phyloP scores from a whole-genome alignment of 1,140 invertebrate species.

The Drosophila seguyi region DNA sequence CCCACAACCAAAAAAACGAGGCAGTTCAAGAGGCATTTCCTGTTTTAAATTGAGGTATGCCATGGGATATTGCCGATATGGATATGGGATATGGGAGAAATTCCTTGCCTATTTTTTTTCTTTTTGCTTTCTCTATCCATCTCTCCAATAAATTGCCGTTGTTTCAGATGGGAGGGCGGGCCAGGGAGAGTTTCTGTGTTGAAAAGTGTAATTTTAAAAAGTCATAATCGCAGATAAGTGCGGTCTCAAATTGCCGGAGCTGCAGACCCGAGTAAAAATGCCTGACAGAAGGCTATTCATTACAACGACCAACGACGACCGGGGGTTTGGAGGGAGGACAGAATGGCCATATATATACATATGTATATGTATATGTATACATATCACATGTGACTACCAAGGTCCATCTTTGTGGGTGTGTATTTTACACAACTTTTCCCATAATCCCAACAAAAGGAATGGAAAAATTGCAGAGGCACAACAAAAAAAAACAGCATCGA shows the following conservation, averaged over 20 bases:
- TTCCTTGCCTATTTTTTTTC: slow-evolving; percentile 52
- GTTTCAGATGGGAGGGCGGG: slow-evolving; percentile 27
- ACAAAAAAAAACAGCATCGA: slow-evolving; percentile 14
- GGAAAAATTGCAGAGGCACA: not conserved
- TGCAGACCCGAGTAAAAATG: slow-evolving; percentile 38
- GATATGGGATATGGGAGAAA: slow-evolving; percentile 67
- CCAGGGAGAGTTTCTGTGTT: slow-evolving; percentile 52
- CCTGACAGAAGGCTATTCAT: slow-evolving; percentile 76
- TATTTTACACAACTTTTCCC: slow-evolving; percentile 71
- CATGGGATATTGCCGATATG: slow-evolving; percentile 75
- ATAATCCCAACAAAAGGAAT: slow-evolving; percentile 55
- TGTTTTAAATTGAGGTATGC: slow-evolving; percentile 84
- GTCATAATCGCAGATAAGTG: slow-evolving; percentile 85
- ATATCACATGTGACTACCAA: slow-evolving; percentile 37
- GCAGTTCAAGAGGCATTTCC: slow-evolving; percentile 82
- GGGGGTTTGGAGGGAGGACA: slow-evolving; percentile 29
- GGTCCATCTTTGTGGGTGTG: slow-evolving; percentile 33
- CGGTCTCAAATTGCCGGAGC: slow-evolving; percentile 78
- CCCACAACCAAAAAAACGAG: slow-evolving; percentile 31
- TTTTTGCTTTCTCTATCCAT: slow-evolving; percentile 15
- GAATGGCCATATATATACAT: slow-evolving; percentile 31
- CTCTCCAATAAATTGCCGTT: slow-evolving; percentile 66
- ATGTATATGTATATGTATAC: slow-evolving; percentile 7
- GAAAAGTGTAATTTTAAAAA: slow-evolving; percentile 85
- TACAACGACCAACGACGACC: slow-evolving; percentile 60